Base-by-base conservation (phyloP, 2,113 vertebrate genomes). In the Formicarius rufipectus region DNA sequence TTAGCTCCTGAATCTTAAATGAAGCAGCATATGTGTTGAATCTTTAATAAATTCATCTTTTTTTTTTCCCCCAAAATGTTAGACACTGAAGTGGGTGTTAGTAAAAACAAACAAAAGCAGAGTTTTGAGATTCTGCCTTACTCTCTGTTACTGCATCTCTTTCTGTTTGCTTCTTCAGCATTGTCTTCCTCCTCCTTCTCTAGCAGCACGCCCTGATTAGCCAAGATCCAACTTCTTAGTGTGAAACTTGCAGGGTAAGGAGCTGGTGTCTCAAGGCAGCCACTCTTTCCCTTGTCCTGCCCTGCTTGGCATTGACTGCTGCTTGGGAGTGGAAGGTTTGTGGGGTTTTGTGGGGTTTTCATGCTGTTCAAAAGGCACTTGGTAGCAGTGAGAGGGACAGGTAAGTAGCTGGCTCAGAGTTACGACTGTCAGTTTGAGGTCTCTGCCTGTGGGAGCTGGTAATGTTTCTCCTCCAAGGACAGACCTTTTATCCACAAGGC, bases 11-110 rank as follows among this genome's bases (percentile, higher is more conserved):
- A 94, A 94, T 97, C 68, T 90, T 81, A 94, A 96, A 90, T 90
- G 79, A 92, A 96, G 83, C 73, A 82, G 93, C 92, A 86, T 95
- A 89, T 96, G 92, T 96, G 93, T 89, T 92, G 96, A 94, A 90
- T 94, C 76, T 92, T 86, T 96, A 95, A 95, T 96, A 93, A 94
- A 95, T 83, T 92, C 44, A 37, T 95, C 66, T 85, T 94, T 92
- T 94, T 94, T 84, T 94, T 92, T 94, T 94, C 90, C 89, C 10
- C 87, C n/a, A 56, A 52, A 97, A 95, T 92, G 95, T 93, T 95
- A 92, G 90, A 93, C 3, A 2, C 82, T 93, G 78, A 94, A 90
- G 90, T 94, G 66, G 90, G 95, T 93, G 95, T 92, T 93, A 96
- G 95, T 80, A 89, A 96, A 96, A 96, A 95, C 95, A 96, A 96